These are phyloP conservation scores for Passer domesticus DNA, from an alignment of 2,113 vertebrate genomes.

Conservation along the genomic window DNA sequence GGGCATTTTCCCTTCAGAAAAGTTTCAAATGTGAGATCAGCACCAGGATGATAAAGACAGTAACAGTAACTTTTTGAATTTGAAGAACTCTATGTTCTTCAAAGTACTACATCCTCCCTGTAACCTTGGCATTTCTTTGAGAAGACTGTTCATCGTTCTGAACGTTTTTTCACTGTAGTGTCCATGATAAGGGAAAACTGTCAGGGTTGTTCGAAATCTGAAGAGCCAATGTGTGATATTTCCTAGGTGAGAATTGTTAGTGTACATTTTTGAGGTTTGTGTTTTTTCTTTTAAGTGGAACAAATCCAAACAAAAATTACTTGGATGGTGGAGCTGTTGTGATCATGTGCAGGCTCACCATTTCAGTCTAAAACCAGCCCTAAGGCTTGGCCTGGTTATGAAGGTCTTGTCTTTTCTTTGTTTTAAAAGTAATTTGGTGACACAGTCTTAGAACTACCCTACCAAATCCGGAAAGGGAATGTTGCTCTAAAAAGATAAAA, in stretches of 20 bases:
- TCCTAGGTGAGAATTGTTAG: neutral
- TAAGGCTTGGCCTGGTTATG: neutral
- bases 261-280: neutral
- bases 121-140: neutral
- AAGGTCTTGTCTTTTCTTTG: neutral
- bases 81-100: neutral
- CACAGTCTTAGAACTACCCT: neutral
- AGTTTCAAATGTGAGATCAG: neutral
- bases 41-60: neutral
- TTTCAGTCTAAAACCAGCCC: neutral
- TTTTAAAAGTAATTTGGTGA: neutral
- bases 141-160: fast-evolving
- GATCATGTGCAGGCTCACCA: neutral
- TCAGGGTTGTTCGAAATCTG: fast-evolving
- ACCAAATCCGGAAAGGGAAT: neutral
- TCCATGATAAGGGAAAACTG: neutral
- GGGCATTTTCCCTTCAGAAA: neutral
- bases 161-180: neutral
- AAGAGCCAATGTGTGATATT: neutral
- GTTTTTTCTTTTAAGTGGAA: neutral
- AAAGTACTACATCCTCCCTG: neutral
- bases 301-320: neutral
- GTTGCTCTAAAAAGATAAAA: neutral
- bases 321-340: neutral
- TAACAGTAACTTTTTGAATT: neutral